These are phyloP conservation scores for Pristionchus japonicus DNA, from an alignment of 2,888 invertebrate genomes.

Conservation along the genomic window DNA sequence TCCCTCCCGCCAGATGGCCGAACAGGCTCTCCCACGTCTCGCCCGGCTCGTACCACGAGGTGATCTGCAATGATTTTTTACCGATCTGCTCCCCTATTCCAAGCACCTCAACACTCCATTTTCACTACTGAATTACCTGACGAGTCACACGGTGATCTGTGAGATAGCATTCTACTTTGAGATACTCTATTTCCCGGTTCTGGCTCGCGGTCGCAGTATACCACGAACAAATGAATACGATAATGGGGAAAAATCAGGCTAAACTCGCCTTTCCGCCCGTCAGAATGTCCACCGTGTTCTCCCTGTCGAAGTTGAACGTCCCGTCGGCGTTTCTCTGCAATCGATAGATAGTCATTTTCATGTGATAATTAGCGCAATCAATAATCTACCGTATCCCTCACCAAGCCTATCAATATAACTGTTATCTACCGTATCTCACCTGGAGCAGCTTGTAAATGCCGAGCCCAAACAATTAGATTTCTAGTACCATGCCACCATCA, in stretches of 20 bases:
- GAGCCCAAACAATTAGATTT: too few species aligned
- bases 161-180: too few species aligned
- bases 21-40: conserved; percentile 94
- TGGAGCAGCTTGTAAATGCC: too few species aligned
- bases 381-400: neutral
- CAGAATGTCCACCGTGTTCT: conserved; percentile 77
- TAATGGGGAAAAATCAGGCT: too few species aligned
- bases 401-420: neutral
- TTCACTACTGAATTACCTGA: too few species aligned
- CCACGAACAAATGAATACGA: too few species aligned
- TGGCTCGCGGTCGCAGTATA: too few species aligned
- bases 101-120: too few species aligned
- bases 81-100: too few species aligned
- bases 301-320: conserved; percentile 86
- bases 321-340: conserved; percentile 82
- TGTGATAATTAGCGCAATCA: conserved; percentile 73
- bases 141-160: too few species aligned
- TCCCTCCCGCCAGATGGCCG: conserved; percentile 88
- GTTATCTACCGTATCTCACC: neutral
- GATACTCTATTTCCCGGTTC: too few species aligned
- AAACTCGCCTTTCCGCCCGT: conserved; percentile 75
- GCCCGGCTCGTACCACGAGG: conserved; percentile 85
- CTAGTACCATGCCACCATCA: too few species aligned
- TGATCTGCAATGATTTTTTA: conserved; percentile 64
- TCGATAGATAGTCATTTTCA: neutral